Conservation (phyloP, 2,888 invertebrate genomes). For the Mongoloraphidia duomilia region DNA sequence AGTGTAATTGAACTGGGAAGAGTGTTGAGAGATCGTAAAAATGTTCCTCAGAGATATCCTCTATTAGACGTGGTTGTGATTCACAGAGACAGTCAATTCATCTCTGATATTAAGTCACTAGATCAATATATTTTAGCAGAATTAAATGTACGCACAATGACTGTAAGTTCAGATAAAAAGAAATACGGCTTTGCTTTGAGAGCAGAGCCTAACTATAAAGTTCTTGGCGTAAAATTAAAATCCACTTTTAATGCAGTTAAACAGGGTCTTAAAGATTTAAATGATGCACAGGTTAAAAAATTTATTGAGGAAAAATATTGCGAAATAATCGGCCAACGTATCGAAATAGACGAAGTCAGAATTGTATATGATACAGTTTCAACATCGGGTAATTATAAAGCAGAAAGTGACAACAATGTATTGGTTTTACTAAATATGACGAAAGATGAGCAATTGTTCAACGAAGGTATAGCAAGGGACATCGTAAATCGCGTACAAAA, state of each 20-base stretch:
- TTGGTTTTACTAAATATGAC: constrained; percentile 80
- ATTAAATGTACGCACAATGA: constrained; percentile 76
- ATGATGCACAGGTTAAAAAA: constrained; percentile 63
- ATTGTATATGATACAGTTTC: constrained; percentile 62
- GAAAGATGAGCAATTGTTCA: constrained; percentile 77
- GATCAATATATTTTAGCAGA: constrained; percentile 82
- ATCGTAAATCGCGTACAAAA: constrained; percentile 94
- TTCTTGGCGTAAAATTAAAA: constrained; percentile 77
- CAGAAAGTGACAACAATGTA: constrained; percentile 79
- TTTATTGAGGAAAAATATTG: constrained; percentile 57
- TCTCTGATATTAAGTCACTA: constrained; percentile 64
- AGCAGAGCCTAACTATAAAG: constrained; percentile 91
- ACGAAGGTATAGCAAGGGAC: constrained; percentile 92
- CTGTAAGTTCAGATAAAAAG: constrained; percentile 75
- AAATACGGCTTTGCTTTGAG: constrained; percentile 81
- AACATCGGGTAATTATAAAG: constrained; percentile 64
- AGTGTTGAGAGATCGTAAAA: constrained; percentile 82
- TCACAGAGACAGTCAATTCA: constrained; percentile 63
- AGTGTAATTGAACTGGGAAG: constrained; percentile 87
- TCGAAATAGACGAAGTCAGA: constrained; percentile 66
- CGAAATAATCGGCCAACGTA: constrained; percentile 56
- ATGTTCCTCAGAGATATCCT: constrained; percentile 91
- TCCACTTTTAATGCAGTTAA: constrained; percentile 80
- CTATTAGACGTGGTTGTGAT: constrained; percentile 91
- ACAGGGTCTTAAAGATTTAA: constrained; percentile 62